Evolutionary conservation across 1,140 invertebrate genomes (phyloP).

Genomic region (Telenomus remus): DNA sequence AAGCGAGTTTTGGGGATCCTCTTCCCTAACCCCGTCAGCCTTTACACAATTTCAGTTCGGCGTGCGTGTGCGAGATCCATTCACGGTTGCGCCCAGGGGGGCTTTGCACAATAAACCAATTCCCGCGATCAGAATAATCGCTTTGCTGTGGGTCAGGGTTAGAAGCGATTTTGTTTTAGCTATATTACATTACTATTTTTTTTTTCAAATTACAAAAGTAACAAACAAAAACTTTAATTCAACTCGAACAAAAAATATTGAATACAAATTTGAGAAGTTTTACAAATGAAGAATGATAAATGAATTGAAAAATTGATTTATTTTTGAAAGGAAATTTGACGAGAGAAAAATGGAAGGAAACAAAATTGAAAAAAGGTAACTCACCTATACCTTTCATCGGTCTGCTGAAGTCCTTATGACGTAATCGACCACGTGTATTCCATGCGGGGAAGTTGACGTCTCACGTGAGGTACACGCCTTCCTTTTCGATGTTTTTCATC

Average conservation of each 20-base stretch:
- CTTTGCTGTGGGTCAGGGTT: constrained; percentile 72
- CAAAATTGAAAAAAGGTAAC: constrained; percentile 10
- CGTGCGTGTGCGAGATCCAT: constrained; percentile 32
- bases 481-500: constrained; percentile 57
- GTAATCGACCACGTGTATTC: constrained; percentile 70
- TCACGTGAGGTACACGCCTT: constrained; percentile 65
- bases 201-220: too few species aligned
- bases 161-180: constrained; percentile 39
- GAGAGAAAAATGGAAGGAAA: neutral
- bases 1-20: constrained; percentile 12
- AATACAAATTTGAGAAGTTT: too few species aligned
- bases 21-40: constrained; percentile 22
- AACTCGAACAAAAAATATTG: too few species aligned
- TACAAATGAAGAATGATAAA: too few species aligned
- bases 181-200: neutral
- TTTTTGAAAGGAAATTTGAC: too few species aligned
- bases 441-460: constrained; percentile 58
- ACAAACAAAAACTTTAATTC: too few species aligned
- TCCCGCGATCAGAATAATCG: constrained; percentile 65
- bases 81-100: constrained; percentile 49
- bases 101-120: constrained; percentile 62
- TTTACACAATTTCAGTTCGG: neutral
- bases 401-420: constrained; percentile 63
- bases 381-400: constrained; percentile 56
- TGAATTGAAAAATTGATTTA: too few species aligned